A percentile compares a stretch with the other conserved stretches of the same genome.
Conservation (phyloP, 1,140 invertebrate genomes). For the Euura lappo region DNA sequence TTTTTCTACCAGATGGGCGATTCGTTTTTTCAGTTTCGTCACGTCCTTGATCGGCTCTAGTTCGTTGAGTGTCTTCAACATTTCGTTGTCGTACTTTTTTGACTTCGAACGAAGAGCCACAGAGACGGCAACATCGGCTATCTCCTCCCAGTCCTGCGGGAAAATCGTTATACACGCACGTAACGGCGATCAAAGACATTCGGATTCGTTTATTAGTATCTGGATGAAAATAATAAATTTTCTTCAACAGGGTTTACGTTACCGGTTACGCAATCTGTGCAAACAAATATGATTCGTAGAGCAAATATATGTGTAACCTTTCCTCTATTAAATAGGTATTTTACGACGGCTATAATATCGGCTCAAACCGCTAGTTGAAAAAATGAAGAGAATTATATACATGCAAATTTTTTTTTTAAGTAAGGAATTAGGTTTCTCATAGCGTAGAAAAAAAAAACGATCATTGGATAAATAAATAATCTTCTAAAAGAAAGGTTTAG, state of each 20-base stretch:
- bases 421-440: too few relatives aligned
- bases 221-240: too few relatives aligned
- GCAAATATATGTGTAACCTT: neutral
- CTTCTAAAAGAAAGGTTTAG: too few relatives aligned
- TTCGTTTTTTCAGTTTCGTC: constrained; percentile 46
- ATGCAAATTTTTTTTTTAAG: too few relatives aligned
- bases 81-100: constrained; percentile 24
- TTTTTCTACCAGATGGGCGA: constrained; percentile 42
- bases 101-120: constrained; percentile 24
- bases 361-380: too few relatives aligned
- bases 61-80: constrained; percentile 16
- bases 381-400: neutral
- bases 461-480: too few relatives aligned
- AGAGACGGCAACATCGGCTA: constrained; percentile 41
- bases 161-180: too few relatives aligned
- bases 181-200: too few relatives aligned
- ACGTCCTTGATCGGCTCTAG: constrained; percentile 39
- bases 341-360: neutral
- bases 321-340: neutral
- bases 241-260: too few relatives aligned
- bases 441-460: too few relatives aligned
- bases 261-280: neutral
- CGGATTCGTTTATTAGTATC: too few relatives aligned
- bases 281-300: constrained; percentile 5
- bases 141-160: constrained; percentile 50